Conservation (phyloP, 2,797 vertebrate genomes). For the Squalus acanthias region DNA sequence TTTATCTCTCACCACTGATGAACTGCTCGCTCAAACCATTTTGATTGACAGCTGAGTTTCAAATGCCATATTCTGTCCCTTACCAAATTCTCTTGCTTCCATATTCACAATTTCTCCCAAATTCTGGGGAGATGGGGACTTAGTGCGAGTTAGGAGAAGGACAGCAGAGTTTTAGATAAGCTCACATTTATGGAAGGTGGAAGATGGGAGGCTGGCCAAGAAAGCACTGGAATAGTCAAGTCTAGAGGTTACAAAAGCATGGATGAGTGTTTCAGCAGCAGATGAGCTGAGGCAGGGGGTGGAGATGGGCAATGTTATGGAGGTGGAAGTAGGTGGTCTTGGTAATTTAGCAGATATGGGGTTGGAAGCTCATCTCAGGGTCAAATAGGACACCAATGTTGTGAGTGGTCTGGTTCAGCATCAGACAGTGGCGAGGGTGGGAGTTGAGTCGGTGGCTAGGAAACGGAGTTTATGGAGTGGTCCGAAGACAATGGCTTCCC, state of each 20-base stretch:
- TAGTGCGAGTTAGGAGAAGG: not conserved
- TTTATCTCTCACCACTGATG: not conserved
- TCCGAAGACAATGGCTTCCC: not conserved
- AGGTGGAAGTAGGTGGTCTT: not conserved
- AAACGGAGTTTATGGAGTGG: not conserved
- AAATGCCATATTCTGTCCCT: not conserved
- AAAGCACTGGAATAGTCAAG: not conserved
- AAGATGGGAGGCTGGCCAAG: not conserved
- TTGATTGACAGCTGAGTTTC: not conserved
- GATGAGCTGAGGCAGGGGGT: too few relatives aligned
- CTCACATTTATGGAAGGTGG: not conserved
- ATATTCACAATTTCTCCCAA: not conserved
- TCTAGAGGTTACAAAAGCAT: not conserved
- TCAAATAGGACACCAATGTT: not conserved
- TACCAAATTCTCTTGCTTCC: not conserved
- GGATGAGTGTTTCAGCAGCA: not conserved
- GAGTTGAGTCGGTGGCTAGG: not conserved
- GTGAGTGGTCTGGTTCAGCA: not conserved
- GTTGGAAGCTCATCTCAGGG: not conserved
- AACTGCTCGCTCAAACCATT: not conserved
- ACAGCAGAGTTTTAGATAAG: not conserved
- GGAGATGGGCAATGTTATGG: not conserved
- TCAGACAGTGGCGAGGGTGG: too few relatives aligned
- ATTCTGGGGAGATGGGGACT: not conserved
- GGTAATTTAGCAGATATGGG: not conserved